phyloP scores from a whole-genome alignment of 2,113 vertebrate species.

The Crotalus helleri region DNA sequence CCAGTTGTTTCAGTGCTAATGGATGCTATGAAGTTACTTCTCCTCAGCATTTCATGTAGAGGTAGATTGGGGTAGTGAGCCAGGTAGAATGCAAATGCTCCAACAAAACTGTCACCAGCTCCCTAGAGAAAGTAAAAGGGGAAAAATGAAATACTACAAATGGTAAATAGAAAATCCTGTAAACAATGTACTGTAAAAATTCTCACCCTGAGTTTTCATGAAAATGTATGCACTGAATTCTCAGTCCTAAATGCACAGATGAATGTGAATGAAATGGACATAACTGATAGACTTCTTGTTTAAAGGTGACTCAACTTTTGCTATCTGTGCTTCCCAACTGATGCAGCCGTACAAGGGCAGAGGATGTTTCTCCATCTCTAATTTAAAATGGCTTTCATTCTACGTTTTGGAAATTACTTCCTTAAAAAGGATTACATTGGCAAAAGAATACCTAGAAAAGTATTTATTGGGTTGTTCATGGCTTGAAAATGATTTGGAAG shows the following conservation, averaged over 20 bases:
- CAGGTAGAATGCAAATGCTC: conserved; percentile 90
- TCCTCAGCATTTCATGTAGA: conserved; percentile 87
- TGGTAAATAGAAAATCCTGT: conserved; percentile 23
- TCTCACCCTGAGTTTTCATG: background rate
- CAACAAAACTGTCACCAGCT: conserved; percentile 95
- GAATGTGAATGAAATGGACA: background rate
- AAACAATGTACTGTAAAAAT: background rate
- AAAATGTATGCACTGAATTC: background rate
- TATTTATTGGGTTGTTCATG: background rate
- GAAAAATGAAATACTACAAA: background rate
- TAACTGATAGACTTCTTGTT: background rate
- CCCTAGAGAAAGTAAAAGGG: conserved; percentile 77
- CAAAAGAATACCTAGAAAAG: background rate
- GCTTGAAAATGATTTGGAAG: background rate
- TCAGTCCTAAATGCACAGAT: background rate
- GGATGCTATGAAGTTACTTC: conserved; percentile 82
- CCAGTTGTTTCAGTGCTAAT: conserved; percentile 83
- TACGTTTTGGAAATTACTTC: background rate
- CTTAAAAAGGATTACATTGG: background rate
- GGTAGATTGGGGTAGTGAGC: conserved; percentile 80
- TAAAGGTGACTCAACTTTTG: background rate
- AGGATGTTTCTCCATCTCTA: background rate
- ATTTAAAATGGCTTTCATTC: background rate
- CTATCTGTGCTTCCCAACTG: background rate
- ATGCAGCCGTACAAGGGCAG: background rate